These are phyloP conservation scores for Amphiura filiformis DNA, from an alignment of 35 echinoderm and acorn worm genomes.

Conservation along the genomic window DNA sequence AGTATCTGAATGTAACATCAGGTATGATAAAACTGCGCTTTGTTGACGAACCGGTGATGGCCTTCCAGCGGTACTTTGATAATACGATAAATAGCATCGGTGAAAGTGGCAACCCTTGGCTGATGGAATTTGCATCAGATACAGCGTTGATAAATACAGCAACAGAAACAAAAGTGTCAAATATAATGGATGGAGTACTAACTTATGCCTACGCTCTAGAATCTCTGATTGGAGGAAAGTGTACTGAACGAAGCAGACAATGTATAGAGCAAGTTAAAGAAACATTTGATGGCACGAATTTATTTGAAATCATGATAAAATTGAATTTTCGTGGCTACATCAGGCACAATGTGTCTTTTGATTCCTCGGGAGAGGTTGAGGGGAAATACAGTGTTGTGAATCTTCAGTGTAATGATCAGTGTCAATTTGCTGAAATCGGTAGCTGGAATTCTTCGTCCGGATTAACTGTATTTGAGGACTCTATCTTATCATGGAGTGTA, in stretches of 20 bases:
- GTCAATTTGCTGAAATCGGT: neutral
- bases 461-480: neutral
- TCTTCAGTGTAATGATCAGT: neutral
- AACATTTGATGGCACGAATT: neutral
- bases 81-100: neutral
- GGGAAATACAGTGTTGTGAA: slow-evolving; percentile 7
- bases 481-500: neutral
- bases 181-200: slow-evolving; percentile 43
- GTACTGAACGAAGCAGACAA: neutral
- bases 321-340: neutral
- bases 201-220: slow-evolving; percentile 42
- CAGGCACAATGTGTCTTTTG: neutral
- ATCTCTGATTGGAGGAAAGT: slow-evolving; percentile 10
- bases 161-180: slow-evolving; percentile 17
- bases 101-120: slow-evolving; percentile 50
- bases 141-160: neutral
- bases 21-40: slow-evolving; percentile 58
- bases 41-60: neutral
- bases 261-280: neutral
- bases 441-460: neutral
- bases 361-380: neutral
- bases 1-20: slow-evolving; percentile 9
- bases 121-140: neutral
- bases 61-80: slow-evolving; percentile 57
- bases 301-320: neutral